These are phyloP conservation scores for Teleopsis dalmanni DNA, from an alignment of 1,140 invertebrate genomes.

Conservation along the genomic window DNA sequence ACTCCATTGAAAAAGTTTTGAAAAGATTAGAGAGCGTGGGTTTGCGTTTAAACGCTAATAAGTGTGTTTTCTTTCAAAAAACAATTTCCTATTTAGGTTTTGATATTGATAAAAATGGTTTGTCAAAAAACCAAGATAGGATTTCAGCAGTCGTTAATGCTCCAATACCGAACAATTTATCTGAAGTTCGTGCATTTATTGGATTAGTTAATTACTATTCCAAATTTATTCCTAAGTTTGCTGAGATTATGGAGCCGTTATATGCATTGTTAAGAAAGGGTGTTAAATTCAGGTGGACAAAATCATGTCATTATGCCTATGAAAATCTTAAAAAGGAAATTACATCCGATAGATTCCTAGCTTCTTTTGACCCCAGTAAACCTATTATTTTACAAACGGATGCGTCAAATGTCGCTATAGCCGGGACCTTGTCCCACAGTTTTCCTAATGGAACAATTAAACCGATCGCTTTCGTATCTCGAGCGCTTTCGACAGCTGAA, in stretches of 20 bases:
- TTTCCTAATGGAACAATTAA: slow-evolving; percentile 15
- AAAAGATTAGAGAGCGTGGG: slow-evolving; percentile 9
- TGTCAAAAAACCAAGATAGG: slow-evolving; percentile 17
- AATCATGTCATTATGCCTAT: slow-evolving; percentile 22
- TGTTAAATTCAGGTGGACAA: slow-evolving; percentile 18
- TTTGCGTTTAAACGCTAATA: slow-evolving; percentile 22
- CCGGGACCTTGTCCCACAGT: slow-evolving; percentile 14
- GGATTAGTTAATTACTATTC: slow-evolving; percentile 37
- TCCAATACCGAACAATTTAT: slow-evolving; percentile 21
- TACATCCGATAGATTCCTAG: slow-evolving; percentile 16
- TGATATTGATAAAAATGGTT: slow-evolving; percentile 21
- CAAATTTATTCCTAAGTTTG: slow-evolving; percentile 31
- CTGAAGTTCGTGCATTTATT: slow-evolving; percentile 28
- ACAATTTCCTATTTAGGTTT: slow-evolving; percentile 29
- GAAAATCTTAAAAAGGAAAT: slow-evolving; percentile 24
- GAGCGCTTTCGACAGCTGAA: slow-evolving; percentile 42
- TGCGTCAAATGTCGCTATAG: slow-evolving; percentile 13
- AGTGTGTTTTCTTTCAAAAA: slow-evolving; percentile 28
- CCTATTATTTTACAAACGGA: slow-evolving; percentile 15
- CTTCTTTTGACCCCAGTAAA: slow-evolving; percentile 15
- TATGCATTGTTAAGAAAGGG: slow-evolving; percentile 23
- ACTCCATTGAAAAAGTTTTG: slow-evolving; percentile 6
- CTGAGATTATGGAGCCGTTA: slow-evolving; percentile 21
- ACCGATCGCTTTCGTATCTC: slow-evolving; percentile 46
- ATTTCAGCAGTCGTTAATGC: slow-evolving; percentile 19